Base-by-base conservation (phyloP, 2,888 invertebrate species). In the Alloplasta piceator region DNA sequence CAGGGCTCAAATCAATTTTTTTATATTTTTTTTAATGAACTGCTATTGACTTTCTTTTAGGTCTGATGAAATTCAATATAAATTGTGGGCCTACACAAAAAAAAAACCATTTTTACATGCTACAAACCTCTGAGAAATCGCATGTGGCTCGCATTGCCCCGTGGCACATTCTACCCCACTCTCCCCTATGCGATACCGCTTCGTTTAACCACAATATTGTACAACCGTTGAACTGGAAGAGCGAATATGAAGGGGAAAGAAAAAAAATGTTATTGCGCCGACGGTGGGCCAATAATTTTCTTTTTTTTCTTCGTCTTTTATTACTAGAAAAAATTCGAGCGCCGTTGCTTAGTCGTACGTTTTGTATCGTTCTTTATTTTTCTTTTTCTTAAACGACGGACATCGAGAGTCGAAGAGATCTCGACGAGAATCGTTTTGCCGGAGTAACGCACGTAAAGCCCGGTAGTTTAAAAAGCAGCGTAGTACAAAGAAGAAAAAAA, bases 281-380 rank as follows among this genome's bases (percentile, higher is more conserved):
- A 50, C 41, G 46, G 7, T 14, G 9, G 63, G 14, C 41, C 14
- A 41, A 61, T 41, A 75, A 66, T 9, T 58, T 48, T 63, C 52
- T 16, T 7, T 10, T 66, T 74, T 43, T 63, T 26, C 43, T 48
- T 78, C 26, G 26, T 26, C 26, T 56, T 61, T 52, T 70, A 14
- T 9, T 52, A 12, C 52, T 56, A 10, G 67, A 60, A 14, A 77
- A 72, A 46, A 63, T 68, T 52, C 48, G 68, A 52, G 68, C 77
- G 73, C 72, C 55, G 26, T 80, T 60, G 76, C 80, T 79, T 71
- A 72, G 63, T 5, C 43, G 12, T 55, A 64, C 70, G 46, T 80
- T 71, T 66, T 72, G 6, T 61, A 66, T 71, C 52, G 16, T 75
- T 64, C 68, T 68, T 61, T 43, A 26, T 66, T 26, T 16, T 36